Evolutionary conservation across 2,797 vertebrate genomes (phyloP), one percentile per base, ranked within the genome.

Genomic region (Parauchenoglanis ngamensis): DNA sequence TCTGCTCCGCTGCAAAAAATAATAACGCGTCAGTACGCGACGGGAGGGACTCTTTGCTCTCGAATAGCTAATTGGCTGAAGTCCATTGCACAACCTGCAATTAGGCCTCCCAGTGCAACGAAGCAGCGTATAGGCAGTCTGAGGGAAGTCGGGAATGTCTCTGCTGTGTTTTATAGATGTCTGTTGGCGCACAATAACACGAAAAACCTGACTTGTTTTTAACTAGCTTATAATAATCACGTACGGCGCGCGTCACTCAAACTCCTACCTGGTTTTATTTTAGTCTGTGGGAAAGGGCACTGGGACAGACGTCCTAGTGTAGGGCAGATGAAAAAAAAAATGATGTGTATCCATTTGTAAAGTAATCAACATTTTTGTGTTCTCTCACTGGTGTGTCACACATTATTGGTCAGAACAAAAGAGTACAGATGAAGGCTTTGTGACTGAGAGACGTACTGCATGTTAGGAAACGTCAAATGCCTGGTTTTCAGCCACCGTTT

Each of bases 11-110:
- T 89, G 91, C 90, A 89, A 89, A 90, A 92, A 91, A 92, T 86
- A 92, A 91, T 89, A 88, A 87, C 59, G 79, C 75, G 85, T 89
- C 82, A 84, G 91, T 89, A 87, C 89, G 88, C 84, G 83, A 54
- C 87, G 40, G 63, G 72, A 88, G 83, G 86, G 86, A 90, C 89
- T 91, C 89, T 91, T 75, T 63, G 57, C 87, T 89, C 89, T 91
- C 63, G 65, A 88, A 86, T 86, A 85, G 90, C 89, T 93, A 93
- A 93, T 92, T 92, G 92, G 92, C 89, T 72, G 80, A 59, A 88
- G 83, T 91, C 91, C 91, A 92, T 87, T 86, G 77, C 85, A 88
- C 87, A 89, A 88, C 90, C 91, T 90, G 87, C 89, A 93, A 92
- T 93, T 91, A 92, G 84, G 89, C 87, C 49, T 90, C 72, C 86